Conservation (phyloP, 2,888 invertebrate species). For the Pteria penguin region DNA sequence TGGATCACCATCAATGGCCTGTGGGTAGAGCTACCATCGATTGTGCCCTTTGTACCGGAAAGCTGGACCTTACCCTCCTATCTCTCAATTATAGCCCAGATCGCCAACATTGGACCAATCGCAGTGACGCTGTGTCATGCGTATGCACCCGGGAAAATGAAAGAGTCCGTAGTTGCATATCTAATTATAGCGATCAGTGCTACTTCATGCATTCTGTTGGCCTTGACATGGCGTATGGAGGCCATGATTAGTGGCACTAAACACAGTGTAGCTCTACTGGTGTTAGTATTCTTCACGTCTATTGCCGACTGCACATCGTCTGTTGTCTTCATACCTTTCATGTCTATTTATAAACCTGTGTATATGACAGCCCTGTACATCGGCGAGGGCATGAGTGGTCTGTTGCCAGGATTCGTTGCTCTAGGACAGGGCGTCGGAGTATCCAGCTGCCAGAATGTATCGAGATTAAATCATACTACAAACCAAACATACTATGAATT, state of each 20-base stretch:
- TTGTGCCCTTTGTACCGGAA: constrained; percentile 90
- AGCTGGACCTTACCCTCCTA: constrained; percentile 92
- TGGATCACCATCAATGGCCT: constrained; percentile 94
- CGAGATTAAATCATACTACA: constrained; percentile 35
- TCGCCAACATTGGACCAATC: constrained; percentile 90
- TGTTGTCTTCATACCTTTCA: constrained; percentile 91
- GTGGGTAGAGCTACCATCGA: constrained; percentile 92
- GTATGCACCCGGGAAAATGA: constrained; percentile 34
- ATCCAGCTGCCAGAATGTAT: constrained; percentile 47
- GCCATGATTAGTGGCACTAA: constrained; percentile 80
- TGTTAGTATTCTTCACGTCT: constrained; percentile 85
- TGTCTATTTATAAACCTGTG: constrained; percentile 85
- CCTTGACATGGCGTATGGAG: constrained; percentile 83
- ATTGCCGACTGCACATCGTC: constrained; percentile 91
- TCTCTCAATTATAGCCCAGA: constrained; percentile 88
- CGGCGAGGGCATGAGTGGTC: constrained; percentile 82
- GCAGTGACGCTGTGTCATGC: constrained; percentile 82
- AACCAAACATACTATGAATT: constrained; percentile 73
- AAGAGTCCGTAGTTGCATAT: constrained; percentile 80
- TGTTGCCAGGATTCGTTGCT: constrained; percentile 89
- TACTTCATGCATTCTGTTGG: constrained; percentile 79
- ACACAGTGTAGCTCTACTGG: constrained; percentile 82
- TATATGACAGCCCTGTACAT: constrained; percentile 89
- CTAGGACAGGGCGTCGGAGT: constrained; percentile 88
- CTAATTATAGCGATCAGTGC: constrained; percentile 80